Base-by-base conservation (phyloP, 2,797 vertebrate species). In the Garrulus glandarius region DNA sequence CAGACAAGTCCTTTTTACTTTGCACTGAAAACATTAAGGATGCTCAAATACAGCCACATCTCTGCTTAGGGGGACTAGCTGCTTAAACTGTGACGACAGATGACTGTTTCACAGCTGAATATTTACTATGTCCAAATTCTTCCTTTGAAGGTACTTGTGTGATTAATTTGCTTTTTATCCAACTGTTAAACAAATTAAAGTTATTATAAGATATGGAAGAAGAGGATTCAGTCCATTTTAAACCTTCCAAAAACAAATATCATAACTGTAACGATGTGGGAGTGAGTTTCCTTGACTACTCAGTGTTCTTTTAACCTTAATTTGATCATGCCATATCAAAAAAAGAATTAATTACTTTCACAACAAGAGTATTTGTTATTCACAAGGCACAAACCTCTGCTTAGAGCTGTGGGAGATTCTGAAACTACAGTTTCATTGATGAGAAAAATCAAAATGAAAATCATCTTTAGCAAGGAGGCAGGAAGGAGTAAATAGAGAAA, bases 101-200 rank as follows among this genome's bases (percentile, higher is more conserved):
- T 49, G 29, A 32, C 16, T 53, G 12, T 37, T 87, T 74, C 81
- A 74, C 74, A 82, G 43, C 43, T 43, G 86, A 94, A 27, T 81
- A 89, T 93, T 87, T 87, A 47, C 46, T 84, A 16, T 4, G 0
- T 46, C 44, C 74, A 82, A 41, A 55, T 87, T 83, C 46, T 94
- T 78, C 60, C 68, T 94, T 87, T 89, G 84, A 85, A 92, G 36
- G 36, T 68, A 71, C 49, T 67, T 67, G 13, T 59, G 36, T 71
- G 49, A 89, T 93, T 74, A 91, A 89, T 74, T 93, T 80, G 29
- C 37, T 77, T 93, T 95, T 89, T 87, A 89, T 82, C 68, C 71
- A 89, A 83, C 81, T 91, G 81, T 89, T 94, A 92, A 95, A 81
- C 53, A 94, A 93, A 92, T 84, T 86, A 67, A 93, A 84, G 30